Conservation (phyloP, 2,888 invertebrate species). For the Orchesella flavescens region DNA sequence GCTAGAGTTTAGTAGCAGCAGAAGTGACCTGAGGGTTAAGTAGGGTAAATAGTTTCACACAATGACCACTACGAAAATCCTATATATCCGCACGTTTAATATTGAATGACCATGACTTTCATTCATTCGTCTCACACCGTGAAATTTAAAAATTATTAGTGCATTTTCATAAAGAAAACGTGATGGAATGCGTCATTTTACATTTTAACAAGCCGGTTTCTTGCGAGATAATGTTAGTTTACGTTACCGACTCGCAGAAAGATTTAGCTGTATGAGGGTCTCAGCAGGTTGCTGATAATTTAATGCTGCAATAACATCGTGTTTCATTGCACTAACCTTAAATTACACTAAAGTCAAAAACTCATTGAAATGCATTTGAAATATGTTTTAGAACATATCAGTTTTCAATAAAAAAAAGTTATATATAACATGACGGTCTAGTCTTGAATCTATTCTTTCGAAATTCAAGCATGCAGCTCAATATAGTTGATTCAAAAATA, state of each 20-base stretch:
- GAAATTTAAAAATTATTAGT: slow-evolving; percentile 39
- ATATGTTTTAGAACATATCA: too few relatives aligned
- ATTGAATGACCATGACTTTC: background rate
- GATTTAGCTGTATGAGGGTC: slow-evolving; percentile 20
- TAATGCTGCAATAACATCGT: background rate
- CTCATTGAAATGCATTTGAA: too few relatives aligned
- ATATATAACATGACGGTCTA: too few relatives aligned
- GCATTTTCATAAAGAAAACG: slow-evolving; percentile 22
- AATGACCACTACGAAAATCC: too few relatives aligned
- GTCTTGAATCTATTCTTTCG: too few relatives aligned
- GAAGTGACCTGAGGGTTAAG: slow-evolving; percentile 17
- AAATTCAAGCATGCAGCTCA: too few relatives aligned
- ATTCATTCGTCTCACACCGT: background rate
- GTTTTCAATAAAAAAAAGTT: too few relatives aligned
- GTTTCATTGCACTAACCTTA: too few relatives aligned
- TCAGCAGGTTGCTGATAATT: slow-evolving; percentile 29
- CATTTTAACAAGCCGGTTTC: background rate
- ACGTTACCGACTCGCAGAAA: slow-evolving; percentile 11
- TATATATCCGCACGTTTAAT: background rate
- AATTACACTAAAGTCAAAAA: too few relatives aligned
- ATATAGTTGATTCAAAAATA: too few relatives aligned
- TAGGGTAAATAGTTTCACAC: background rate
- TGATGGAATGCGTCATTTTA: slow-evolving; percentile 24
- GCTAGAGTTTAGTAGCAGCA: background rate
- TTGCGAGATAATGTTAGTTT: background rate